Base-by-base conservation (phyloP, 2,797 vertebrate genomes). In the Amblyopsis hoosieri region DNA sequence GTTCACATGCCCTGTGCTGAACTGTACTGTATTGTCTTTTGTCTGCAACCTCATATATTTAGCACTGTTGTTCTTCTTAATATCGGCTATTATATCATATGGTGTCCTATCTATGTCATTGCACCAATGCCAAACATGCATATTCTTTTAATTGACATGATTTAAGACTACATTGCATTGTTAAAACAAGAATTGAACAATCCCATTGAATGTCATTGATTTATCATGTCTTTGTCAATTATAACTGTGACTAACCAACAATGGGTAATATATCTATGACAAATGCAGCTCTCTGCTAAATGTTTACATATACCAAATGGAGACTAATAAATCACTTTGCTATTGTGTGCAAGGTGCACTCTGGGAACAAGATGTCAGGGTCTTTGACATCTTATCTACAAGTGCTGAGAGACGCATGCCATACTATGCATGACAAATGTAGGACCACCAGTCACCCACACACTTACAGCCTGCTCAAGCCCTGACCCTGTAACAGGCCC, bases 331-430 rank as follows among this genome's bases (percentile, higher is more conserved):
- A 67, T 58, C 60, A 49, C 11, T 4, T 37, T 53, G 17, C 4
- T 48, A 53, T 51, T 62, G 37, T 62, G 60, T 47, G 58, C 48
- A 7, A 49, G 51, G 47, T 49, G 65, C 42, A 48, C 57, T 64
- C 60, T 75, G 42, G 54, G 54, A 61, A 67, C 50, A 52, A 49
- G 65, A 72, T 5, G 11, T 83, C 51, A 48, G 42, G 45, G 12
- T 66, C 63, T 67, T 64, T 29, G 68, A 66, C 69, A 62, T 77
- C 82, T 82, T 52, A 73, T 73, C 73, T 82, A 48, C 64, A 74
- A 79, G 48, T 72, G 71, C 67, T 63, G 57, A 83, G 67, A 59
- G 49, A 64, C 47, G 12, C 68, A 58, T 67, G 76, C 74, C 76
- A 67, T 12, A 11, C 48, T 76, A 60, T 72, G 61, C 45, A 37